Conservation (phyloP, 2,888 invertebrate genomes). For the Scaeva pyrastri region DNA sequence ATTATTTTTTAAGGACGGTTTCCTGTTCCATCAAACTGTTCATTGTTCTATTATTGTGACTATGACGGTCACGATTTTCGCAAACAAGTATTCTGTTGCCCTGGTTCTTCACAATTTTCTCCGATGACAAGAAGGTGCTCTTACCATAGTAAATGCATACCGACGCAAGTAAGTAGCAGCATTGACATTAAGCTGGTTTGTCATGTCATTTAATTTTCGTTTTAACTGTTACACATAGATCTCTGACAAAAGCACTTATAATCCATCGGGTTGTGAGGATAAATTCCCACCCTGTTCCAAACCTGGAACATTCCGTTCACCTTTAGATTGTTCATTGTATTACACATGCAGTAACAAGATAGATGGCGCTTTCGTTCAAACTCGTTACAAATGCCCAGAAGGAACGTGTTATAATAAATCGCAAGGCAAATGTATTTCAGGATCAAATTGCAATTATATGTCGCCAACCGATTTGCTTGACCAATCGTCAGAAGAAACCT, state of each 20-base stretch:
- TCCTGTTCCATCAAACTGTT: slow-evolving; percentile 81
- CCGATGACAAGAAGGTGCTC: slow-evolving; percentile 80
- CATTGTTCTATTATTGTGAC: slow-evolving; percentile 82
- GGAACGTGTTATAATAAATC: slow-evolving; percentile 78
- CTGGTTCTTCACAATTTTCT: slow-evolving; percentile 80
- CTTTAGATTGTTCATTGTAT: slow-evolving; percentile 83
- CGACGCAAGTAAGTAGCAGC: slow-evolving; percentile 77
- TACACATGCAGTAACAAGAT: slow-evolving; percentile 82
- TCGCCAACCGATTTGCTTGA: slow-evolving; percentile 76
- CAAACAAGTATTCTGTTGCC: slow-evolving; percentile 81
- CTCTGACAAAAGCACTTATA: slow-evolving; percentile 78
- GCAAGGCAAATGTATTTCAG: slow-evolving; percentile 78
- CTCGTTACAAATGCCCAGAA: slow-evolving; percentile 81
- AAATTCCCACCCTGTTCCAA: slow-evolving; percentile 82
- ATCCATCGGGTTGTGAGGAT: slow-evolving; percentile 79
- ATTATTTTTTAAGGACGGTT: slow-evolving; percentile 80
- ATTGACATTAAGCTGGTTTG: not conserved
- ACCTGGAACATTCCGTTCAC: slow-evolving; percentile 82
- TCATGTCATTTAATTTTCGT: too few species aligned
- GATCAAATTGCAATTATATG: slow-evolving; percentile 77
- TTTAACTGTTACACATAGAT: slow-evolving; percentile 77
- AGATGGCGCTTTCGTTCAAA: slow-evolving; percentile 82
- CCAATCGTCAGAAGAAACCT: slow-evolving; percentile 58
- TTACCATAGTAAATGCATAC: slow-evolving; percentile 79
- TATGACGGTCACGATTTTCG: slow-evolving; percentile 78